Evolutionary conservation across 2,113 vertebrate genomes (phyloP), one percentile per base, ranked within the genome.

Genomic region (Lagenorhynchus albirostris): DNA sequence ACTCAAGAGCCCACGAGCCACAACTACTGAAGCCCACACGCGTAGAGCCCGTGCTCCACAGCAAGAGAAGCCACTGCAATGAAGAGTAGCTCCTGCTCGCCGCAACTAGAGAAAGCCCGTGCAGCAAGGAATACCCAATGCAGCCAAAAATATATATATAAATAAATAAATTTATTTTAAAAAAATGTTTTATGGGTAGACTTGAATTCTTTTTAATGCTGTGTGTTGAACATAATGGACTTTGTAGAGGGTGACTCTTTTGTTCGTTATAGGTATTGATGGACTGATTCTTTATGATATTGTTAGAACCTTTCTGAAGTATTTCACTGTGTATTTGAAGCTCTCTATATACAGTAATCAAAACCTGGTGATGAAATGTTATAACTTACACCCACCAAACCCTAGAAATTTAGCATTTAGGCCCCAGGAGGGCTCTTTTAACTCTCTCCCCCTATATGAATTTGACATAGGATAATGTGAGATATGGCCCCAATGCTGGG

Each of bases 301-400:
- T 93, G 89, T 96, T 93, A 96, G 96, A 94, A 55, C 94, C 60
- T 79, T 95, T 95, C 33, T 83, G 31, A 94, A 92, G 14, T 93
- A 74, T 71, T 96, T 89, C 65, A 68, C 44, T 60, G 82, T 86
- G 65, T 97, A 84, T 90, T 97, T 95, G 84, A 94, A 47, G 44
- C 84, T 96, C 74, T 95, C 50, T 93, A 0, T 89, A 25, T 93
- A 81, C n/a, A 87, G 31, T 94, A 95, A 38, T 97, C 92, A 96
- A 85, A 97, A 89, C 80, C 86, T 97, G 53, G 41, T 84, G 70
- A 79, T 94, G 93, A 96, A 98, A 86, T 96, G 70, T 98, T 97
- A 87, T 87, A 95, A 97, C 63, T 97, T 96, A 97, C 87, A 97
- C 95, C 96, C 96, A 97, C 95, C n/a, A 95, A 89, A 90, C 47